Conservation (phyloP, 2,888 invertebrate species). For the Diploptera punctata region DNA sequence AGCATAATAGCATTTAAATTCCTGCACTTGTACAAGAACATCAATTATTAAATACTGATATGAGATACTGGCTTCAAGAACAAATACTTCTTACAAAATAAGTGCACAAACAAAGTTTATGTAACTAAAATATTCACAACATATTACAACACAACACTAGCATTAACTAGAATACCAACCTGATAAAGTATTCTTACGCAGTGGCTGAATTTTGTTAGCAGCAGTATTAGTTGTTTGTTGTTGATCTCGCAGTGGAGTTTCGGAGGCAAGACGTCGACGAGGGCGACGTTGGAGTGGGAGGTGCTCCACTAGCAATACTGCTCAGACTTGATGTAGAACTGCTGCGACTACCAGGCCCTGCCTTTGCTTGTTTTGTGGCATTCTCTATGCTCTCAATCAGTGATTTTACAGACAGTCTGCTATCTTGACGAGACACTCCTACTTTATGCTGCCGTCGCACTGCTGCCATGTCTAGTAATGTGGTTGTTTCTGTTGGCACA, state of each 20-base stretch:
- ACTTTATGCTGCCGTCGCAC: slow-evolving; percentile 61
- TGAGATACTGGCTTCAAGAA: too few species aligned
- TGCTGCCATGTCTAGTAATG: slow-evolving; percentile 57
- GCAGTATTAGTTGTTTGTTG: slow-evolving; percentile 51
- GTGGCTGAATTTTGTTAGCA: slow-evolving; percentile 51
- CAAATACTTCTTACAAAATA: too few species aligned
- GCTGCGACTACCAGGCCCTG: slow-evolving; percentile 63
- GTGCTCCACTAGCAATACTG: slow-evolving; percentile 60
- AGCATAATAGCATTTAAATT: too few species aligned
- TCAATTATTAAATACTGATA: too few species aligned
- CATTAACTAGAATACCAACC: too few species aligned
- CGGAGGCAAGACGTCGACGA: slow-evolving; percentile 14
- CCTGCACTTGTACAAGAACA: too few species aligned
- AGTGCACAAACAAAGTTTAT: too few species aligned
- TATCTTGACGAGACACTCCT: slow-evolving; percentile 68
- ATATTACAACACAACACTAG: too few species aligned
- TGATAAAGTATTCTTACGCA: slow-evolving; percentile 50
- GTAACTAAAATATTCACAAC: too few species aligned
- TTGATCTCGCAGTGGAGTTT: slow-evolving; percentile 52
- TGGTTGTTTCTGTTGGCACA: background rate
- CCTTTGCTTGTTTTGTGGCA: slow-evolving; percentile 75
- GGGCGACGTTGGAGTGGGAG: slow-evolving; percentile 48
- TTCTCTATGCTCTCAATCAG: slow-evolving; percentile 92
- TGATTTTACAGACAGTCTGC: slow-evolving; percentile 86
- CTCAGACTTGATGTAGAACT: slow-evolving; percentile 69